Evolutionary conservation across 2,797 vertebrate genomes (phyloP).

Genomic region (Melanotaenia pygmaea): DNA sequence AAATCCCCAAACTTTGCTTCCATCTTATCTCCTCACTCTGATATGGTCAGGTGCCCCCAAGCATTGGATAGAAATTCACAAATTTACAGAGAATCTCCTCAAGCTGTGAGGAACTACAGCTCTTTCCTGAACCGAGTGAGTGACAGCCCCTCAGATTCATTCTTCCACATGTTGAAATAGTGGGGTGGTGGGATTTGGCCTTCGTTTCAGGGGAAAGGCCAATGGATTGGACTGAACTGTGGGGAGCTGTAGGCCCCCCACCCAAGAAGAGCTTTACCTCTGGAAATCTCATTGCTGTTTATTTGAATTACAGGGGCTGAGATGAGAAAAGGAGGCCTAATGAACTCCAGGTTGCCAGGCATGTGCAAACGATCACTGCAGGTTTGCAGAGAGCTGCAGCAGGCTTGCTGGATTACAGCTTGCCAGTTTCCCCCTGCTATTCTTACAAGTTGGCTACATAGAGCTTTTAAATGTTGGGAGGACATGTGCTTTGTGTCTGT

Average conservation of each 20-base stretch:
- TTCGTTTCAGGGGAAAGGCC: slow-evolving; percentile 57
- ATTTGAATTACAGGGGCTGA: slow-evolving; percentile 86
- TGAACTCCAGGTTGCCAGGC: slow-evolving; percentile 85
- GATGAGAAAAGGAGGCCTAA: slow-evolving; percentile 84
- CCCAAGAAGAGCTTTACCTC: slow-evolving; percentile 82
- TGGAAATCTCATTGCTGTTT: slow-evolving; percentile 87
- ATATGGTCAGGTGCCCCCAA: slow-evolving; percentile 50
- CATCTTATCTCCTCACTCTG: slow-evolving; percentile 49
- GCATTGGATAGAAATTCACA: slow-evolving; percentile 49
- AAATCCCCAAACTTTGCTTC: slow-evolving; percentile 59
- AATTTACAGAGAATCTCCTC: slow-evolving; percentile 61
- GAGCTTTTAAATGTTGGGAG: slow-evolving; percentile 60
- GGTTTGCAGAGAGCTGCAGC: slow-evolving; percentile 76
- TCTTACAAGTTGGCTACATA: slow-evolving; percentile 64
- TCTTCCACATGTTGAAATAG: slow-evolving; percentile 68
- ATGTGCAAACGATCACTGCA: slow-evolving; percentile 85
- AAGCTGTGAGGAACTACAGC: slow-evolving; percentile 49
- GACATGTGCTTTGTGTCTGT: slow-evolving; percentile 58
- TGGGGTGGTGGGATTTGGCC: slow-evolving; percentile 46
- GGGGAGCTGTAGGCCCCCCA: slow-evolving; percentile 77
- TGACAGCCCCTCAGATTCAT: slow-evolving; percentile 74
- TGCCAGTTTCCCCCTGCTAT: slow-evolving; percentile 37
- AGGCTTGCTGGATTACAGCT: slow-evolving; percentile 76
- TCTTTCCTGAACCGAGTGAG: slow-evolving; percentile 65
- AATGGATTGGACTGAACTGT: slow-evolving; percentile 60